These are phyloP conservation scores for Odobenus rosmarus DNA, from an alignment of 2,113 vertebrate species.

Conservation along the genomic window DNA sequence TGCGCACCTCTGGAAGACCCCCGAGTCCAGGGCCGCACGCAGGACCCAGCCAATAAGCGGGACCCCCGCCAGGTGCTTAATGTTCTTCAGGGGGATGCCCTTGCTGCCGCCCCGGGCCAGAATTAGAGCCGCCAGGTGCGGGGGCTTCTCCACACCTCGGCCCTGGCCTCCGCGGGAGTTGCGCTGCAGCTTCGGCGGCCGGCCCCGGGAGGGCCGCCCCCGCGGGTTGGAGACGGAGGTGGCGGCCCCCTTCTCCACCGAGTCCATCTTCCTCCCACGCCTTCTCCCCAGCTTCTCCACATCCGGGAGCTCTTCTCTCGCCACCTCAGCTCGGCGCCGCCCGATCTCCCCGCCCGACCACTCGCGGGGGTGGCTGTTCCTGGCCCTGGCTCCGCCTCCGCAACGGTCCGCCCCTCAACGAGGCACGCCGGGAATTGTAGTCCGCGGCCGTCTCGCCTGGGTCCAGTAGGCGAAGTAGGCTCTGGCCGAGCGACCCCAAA, in stretches of 20 bases:
- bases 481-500: fast-evolving
- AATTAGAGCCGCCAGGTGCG: slow-evolving; percentile 88
- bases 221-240: slow-evolving; percentile 69
- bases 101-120: slow-evolving; percentile 94
- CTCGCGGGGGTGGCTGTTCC: background rate
- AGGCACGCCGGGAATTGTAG: slow-evolving; percentile 47
- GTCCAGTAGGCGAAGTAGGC: fast-evolving
- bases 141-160: slow-evolving; percentile 73
- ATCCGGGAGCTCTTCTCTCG: slow-evolving; percentile 61
- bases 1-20: slow-evolving; percentile 90
- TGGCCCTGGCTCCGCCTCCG: background rate
- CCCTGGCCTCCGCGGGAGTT: slow-evolving; percentile 66
- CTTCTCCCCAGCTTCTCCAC: slow-evolving; percentile 64
- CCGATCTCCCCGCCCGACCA: background rate
- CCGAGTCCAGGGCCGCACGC: slow-evolving; percentile 88
- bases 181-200: slow-evolving; percentile 70
- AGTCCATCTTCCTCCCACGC: slow-evolving; percentile 79
- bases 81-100: slow-evolving; percentile 93
- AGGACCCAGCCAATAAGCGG: slow-evolving; percentile 93
- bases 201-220: slow-evolving; percentile 68
- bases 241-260: slow-evolving; percentile 74
- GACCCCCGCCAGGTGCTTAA: slow-evolving; percentile 90
- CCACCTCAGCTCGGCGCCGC: slow-evolving; percentile 16
- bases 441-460: background rate
- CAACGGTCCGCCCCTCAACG: background rate